These are phyloP conservation scores for Aplodontia rufa DNA, from an alignment of 2,113 vertebrate species.

Conservation along the genomic window DNA sequence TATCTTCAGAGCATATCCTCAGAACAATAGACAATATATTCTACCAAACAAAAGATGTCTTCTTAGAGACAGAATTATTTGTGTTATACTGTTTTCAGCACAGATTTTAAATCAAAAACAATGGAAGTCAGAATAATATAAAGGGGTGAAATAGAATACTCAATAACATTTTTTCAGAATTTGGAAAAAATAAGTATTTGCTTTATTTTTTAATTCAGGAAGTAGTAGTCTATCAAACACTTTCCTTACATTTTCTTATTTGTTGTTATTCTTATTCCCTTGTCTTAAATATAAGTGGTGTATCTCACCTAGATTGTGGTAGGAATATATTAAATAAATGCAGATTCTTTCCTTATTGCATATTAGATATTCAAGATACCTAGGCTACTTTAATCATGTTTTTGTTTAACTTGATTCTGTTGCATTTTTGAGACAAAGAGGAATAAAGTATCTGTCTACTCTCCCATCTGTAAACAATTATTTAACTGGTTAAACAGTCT, in stretches of 20 bases:
- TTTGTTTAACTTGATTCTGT: not conserved
- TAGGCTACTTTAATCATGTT: not conserved
- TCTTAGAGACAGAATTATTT: not conserved
- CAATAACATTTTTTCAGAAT: not conserved
- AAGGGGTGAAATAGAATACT: too few relatives aligned
- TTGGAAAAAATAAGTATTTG: not conserved
- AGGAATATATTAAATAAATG: not conserved
- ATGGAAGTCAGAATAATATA: not conserved
- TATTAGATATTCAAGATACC: not conserved
- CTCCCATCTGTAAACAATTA: not conserved
- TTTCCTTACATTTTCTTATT: not conserved
- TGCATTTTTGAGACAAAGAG: not conserved
- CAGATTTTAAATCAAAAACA: not conserved
- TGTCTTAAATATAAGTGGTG: not conserved
- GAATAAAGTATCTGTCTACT: not conserved
- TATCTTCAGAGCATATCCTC: not conserved
- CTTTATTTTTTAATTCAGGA: not conserved
- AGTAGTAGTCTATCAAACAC: not conserved
- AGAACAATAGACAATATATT: not conserved
- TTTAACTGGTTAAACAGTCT: not conserved
- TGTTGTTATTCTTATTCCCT: not conserved
- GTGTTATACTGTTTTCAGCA: not conserved
- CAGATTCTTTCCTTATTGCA: not conserved
- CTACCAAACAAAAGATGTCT: not conserved
- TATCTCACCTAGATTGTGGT: not conserved